Evolutionary conservation across 2,888 invertebrate species (phyloP).

Genomic region (Eupithecia pulchellata): DNA sequence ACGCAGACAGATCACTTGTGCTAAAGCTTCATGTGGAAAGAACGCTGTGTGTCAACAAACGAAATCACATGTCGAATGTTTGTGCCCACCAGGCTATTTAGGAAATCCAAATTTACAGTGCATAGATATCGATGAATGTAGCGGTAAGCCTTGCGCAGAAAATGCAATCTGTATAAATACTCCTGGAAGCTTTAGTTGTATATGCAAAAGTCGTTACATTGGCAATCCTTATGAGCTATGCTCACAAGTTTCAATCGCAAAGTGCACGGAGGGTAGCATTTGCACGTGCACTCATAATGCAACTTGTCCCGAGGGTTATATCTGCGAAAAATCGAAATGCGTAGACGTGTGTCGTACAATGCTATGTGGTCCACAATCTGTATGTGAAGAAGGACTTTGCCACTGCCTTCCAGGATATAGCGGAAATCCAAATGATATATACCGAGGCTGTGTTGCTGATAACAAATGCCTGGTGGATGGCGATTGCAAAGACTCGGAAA

Average conservation of each 20-base stretch:
- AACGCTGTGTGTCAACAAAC: conserved; percentile 93
- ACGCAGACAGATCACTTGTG: conserved; percentile 89
- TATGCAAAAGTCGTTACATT: conserved; percentile 92
- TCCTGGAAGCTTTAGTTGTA: conserved; percentile 94
- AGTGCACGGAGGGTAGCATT: conserved; percentile 88
- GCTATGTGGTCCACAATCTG: conserved; percentile 92
- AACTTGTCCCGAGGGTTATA: conserved; percentile 91
- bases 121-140: conserved; percentile 93
- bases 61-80: conserved; percentile 90
- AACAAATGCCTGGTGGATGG: conserved; percentile 92
- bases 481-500: conserved; percentile 93
- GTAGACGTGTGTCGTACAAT: conserved; percentile 91
- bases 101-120: conserved; percentile 96
- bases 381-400: conserved; percentile 92
- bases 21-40: conserved; percentile 89
- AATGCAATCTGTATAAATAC: conserved; percentile 96
- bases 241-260: conserved; percentile 88
- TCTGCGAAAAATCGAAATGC: conserved; percentile 90
- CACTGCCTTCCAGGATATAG: conserved; percentile 91
- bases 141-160: conserved; percentile 91
- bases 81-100: conserved; percentile 92
- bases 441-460: conserved; percentile 89
- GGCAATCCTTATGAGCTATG: conserved; percentile 96
- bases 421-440: conserved; percentile 90
- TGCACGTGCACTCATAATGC: conserved; percentile 90